Conservation (phyloP, 2,888 invertebrate genomes). For the Drosophila acutilabella region DNA sequence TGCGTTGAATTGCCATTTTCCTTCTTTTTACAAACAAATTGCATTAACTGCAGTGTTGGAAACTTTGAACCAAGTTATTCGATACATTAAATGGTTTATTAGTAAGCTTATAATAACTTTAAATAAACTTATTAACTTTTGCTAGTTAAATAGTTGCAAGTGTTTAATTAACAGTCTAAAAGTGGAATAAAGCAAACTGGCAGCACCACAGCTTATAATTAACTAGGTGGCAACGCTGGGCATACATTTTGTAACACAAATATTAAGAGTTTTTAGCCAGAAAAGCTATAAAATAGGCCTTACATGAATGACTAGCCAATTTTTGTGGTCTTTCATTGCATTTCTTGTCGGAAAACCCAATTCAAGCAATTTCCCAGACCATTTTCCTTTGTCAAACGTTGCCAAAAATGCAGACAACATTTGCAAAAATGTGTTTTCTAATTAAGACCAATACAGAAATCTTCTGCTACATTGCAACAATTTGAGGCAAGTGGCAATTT, state of each 20-base stretch:
- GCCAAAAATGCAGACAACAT: conserved; percentile 9
- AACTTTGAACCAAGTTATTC: conserved; percentile 17
- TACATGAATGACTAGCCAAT: too few relatives aligned
- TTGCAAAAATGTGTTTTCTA: conserved; percentile 28
- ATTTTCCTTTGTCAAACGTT: background rate
- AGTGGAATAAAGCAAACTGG: background rate
- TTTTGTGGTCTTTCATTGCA: background rate
- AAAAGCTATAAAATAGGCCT: too few relatives aligned
- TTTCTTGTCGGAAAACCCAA: background rate
- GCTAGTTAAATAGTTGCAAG: too few relatives aligned
- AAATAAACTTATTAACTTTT: background rate
- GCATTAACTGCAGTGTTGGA: conserved; percentile 20
- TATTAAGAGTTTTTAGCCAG: too few relatives aligned
- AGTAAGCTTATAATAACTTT: background rate
- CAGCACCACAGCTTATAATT: background rate
- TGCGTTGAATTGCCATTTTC: conserved; percentile 45
- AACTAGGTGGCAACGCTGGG: background rate
- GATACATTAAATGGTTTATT: background rate
- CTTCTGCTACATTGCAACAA: conserved; percentile 15
- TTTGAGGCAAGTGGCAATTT: background rate
- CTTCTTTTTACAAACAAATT: conserved; percentile 31
- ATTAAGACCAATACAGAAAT: background rate
- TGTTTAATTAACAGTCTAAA: too few relatives aligned
- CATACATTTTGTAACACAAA: background rate
- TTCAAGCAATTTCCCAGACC: background rate